A percentile compares a stretch with the other conserved stretches of the same genome.
Conservation (phyloP, 2,797 vertebrate genomes). For the Semotilus atromaculatus region DNA sequence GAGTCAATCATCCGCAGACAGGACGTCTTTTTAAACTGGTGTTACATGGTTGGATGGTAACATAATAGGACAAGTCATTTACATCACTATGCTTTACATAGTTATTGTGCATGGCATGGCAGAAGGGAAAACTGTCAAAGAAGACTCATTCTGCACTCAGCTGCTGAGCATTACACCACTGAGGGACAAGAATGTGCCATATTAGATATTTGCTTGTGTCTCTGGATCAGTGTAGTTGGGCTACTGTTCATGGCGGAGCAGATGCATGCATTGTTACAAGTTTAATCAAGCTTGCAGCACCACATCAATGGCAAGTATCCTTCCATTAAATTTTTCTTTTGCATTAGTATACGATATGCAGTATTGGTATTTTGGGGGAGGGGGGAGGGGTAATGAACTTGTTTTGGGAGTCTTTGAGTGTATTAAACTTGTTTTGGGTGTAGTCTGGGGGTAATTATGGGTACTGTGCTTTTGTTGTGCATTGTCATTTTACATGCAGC, state of each 20-base stretch:
- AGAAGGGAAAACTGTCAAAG: slow-evolving; percentile 11
- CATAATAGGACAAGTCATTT: neutral
- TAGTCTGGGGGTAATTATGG: neutral
- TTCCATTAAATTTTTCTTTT: neutral
- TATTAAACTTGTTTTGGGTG: neutral
- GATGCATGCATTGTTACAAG: neutral
- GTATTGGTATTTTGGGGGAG: neutral
- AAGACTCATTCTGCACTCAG: neutral
- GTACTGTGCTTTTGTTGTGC: neutral
- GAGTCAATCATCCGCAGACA: slow-evolving; percentile 16
- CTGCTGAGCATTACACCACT: slow-evolving; percentile 5
- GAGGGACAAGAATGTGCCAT: slow-evolving; percentile 26
- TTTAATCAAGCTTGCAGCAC: slow-evolving; percentile 1
- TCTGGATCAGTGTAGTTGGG: neutral
- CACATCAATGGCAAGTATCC: slow-evolving; percentile 35
- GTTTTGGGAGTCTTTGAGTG: neutral
- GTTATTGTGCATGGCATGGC: neutral
- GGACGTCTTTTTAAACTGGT: neutral
- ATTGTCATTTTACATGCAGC: neutral
- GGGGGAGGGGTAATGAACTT: too few relatives aligned
- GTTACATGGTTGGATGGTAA: slow-evolving; percentile 4
- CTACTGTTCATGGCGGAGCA: neutral
- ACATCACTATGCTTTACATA: slow-evolving; percentile 9
- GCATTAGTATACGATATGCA: neutral
- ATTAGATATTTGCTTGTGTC: slow-evolving; percentile 7